Percentiles rank a stretch among this genome's conserved stretches.
Evolutionary conservation across 1,140 invertebrate genomes (phyloP).

Genomic region (Cyclargus thomasi): DNA sequence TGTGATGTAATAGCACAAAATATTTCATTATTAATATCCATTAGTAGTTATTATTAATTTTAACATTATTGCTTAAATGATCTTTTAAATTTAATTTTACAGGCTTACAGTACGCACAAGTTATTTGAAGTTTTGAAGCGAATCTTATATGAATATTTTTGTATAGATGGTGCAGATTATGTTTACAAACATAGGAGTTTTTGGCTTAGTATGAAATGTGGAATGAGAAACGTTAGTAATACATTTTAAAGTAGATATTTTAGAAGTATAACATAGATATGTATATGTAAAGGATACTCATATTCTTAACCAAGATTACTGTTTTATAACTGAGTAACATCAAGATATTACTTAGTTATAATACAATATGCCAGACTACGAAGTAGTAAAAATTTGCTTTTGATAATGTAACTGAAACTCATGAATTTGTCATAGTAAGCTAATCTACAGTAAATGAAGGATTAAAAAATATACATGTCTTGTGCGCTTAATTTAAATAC

Average conservation of each 20-base stretch:
- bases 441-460: background rate
- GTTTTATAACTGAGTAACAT: too few relatives aligned
- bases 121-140: too few relatives aligned
- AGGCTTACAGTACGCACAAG: too few relatives aligned
- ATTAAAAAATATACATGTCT: conserved; percentile 15
- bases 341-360: background rate
- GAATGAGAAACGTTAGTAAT: background rate
- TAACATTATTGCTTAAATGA: too few relatives aligned
- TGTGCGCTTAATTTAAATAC: conserved; percentile 10
- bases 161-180: background rate
- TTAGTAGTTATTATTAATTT: too few relatives aligned
- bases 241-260: background rate
- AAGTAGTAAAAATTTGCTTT: background rate
- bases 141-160: background rate
- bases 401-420: conserved; percentile 22
- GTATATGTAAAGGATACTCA: background rate
- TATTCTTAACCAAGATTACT: too few relatives aligned
- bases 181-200: background rate
- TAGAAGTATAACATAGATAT: background rate
- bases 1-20: too few relatives aligned
- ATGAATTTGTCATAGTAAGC: conserved; percentile 11
- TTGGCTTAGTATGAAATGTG: background rate
- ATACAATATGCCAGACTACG: background rate
- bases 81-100: too few relatives aligned
- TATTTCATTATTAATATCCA: too few relatives aligned